Conservation (phyloP, 92 coral and sea anemone genomes). For the Bergia sp. region DNA sequence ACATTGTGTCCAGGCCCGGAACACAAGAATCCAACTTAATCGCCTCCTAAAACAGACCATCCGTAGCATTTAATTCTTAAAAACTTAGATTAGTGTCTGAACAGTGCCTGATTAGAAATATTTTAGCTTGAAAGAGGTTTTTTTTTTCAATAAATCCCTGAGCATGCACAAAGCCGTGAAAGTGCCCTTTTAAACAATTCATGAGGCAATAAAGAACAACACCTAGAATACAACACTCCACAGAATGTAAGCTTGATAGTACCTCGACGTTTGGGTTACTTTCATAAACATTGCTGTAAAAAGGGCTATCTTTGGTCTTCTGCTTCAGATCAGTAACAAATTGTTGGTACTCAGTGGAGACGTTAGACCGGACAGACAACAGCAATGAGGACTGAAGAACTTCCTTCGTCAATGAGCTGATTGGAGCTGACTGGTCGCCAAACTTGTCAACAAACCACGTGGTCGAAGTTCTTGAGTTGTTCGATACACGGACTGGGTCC, state of each 20-base stretch:
- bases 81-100: too few relatives aligned
- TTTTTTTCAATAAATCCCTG: too few relatives aligned
- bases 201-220: not conserved
- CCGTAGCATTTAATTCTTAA: too few relatives aligned
- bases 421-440: conserved; percentile 22
- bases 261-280: conserved; percentile 21
- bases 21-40: too few relatives aligned
- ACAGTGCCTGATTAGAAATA: too few relatives aligned
- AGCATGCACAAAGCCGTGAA: too few relatives aligned
- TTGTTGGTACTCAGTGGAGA: conserved; percentile 50
- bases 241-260: not conserved
- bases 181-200: too few relatives aligned
- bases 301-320: conserved; percentile 52
- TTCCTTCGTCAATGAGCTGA: conserved; percentile 22
- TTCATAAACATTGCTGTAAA: conserved; percentile 46
- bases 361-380: conserved; percentile 56
- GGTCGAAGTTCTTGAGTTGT: conserved; percentile 38
- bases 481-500: conserved; percentile 60
- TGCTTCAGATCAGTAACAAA: conserved; percentile 60
- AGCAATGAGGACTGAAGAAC: conserved; percentile 69
- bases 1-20: too few relatives aligned
- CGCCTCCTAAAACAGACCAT: too few relatives aligned
- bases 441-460: conserved; percentile 49
- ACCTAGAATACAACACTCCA: not conserved
- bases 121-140: too few relatives aligned